phyloP scores from a whole-genome alignment of 92 coral and sea anemone genomes.

The Chrysogorgia sp. region DNA sequence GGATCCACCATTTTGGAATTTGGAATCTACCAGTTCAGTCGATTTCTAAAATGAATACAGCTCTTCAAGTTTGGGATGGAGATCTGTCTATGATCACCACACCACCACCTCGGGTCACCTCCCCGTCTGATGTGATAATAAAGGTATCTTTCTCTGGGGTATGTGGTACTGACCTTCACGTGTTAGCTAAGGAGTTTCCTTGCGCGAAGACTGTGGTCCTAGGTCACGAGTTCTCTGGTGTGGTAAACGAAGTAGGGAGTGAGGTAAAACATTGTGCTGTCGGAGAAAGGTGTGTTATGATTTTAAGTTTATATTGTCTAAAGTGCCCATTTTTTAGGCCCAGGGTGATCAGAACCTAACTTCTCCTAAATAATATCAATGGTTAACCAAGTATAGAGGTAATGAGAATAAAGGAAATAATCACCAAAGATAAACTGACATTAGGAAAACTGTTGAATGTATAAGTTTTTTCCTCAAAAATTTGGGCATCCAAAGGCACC shows the following conservation, averaged over 20 bases:
- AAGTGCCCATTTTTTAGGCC: too few species aligned
- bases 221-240: conserved; percentile 96
- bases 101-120: conserved; percentile 84
- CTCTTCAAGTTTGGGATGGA: conserved; percentile 92
- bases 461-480: background rate
- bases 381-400: too few species aligned
- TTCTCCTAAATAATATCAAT: too few species aligned
- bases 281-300: conserved; percentile 95
- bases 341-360: too few species aligned
- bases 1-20: background rate
- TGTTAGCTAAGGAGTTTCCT: conserved; percentile 82
- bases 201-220: conserved; percentile 83
- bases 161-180: conserved; percentile 78
- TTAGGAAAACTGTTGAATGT: background rate
- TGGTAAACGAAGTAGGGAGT: conserved; percentile 87
- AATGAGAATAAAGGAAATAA: too few species aligned
- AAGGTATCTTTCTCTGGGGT: conserved; percentile 90
- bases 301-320: too few species aligned
- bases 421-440: too few species aligned
- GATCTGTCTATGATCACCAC: conserved; percentile 84
- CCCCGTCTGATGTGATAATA: conserved; percentile 82
- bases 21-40: background rate
- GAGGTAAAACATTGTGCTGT: conserved; percentile 82
- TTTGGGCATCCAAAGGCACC: too few species aligned
- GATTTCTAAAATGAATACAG: conserved; percentile 73